Evolutionary conservation across 1,140 invertebrate genomes (phyloP).

Genomic region (Aricia agestis): DNA sequence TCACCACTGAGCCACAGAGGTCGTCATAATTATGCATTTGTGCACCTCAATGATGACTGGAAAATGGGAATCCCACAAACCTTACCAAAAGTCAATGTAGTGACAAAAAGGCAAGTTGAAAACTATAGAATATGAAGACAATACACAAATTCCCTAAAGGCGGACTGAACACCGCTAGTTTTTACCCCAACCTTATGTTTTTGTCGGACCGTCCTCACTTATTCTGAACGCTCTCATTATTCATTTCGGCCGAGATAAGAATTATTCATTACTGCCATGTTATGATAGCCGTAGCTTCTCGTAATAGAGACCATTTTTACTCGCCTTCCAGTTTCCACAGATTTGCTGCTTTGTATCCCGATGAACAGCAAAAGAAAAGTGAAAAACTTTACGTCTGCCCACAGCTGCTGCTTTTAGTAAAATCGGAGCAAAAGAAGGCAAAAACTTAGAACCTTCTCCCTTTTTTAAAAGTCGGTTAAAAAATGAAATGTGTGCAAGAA

Average conservation of each 20-base stretch:
- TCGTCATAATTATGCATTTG: no score
- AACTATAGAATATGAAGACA: background rate
- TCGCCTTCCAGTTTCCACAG: background rate
- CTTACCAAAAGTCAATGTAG: no score
- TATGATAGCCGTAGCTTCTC: background rate
- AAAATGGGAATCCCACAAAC: no score
- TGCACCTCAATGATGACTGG: no score
- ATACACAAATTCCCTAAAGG: background rate
- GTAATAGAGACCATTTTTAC: background rate
- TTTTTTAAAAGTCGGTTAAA: no score
- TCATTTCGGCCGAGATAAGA: constrained; percentile 11
- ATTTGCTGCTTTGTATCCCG: background rate
- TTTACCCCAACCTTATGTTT: constrained; percentile 10
- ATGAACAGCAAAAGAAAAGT: background rate
- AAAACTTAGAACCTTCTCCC: no score
- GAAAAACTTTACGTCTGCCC: no score
- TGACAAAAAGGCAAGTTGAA: background rate
- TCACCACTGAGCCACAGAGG: no score
- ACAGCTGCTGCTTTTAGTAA: no score
- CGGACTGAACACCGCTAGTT: background rate
- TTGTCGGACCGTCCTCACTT: constrained; percentile 7
- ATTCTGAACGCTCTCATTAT: constrained; percentile 13
- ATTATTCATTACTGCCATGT: constrained; percentile 12
- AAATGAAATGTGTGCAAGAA: no score
- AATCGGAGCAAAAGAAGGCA: no score